Base-by-base conservation (phyloP, 2,797 vertebrate genomes). In the Eospalax fontanierii region DNA sequence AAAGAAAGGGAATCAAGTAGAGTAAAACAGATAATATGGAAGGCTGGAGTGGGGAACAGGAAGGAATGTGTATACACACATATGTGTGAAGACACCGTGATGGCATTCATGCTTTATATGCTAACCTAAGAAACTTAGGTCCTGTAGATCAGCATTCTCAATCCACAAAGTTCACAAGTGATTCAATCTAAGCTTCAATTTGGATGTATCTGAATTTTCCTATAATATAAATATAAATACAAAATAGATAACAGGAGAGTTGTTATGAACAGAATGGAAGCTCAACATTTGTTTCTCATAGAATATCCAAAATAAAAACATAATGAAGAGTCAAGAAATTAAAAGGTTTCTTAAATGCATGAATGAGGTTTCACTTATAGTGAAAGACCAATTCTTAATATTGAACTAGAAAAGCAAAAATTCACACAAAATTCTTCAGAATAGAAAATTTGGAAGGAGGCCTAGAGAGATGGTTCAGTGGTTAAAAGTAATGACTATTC, bases 351-450 rank as follows among this genome's bases (percentile, higher is more conserved):
- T 38, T 87, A 68, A 59, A 65, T 74, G 63, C 82, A 86, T 30
- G 18, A 46, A 33, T 74, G 54, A 75, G 33, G 12, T 9, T 33
- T 92, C 19, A 26, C 11, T 85, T 71, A 30, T 50, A 81, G 11
- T 26, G 85, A 65, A 91, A 57, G 18, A 57, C 28, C 3, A 75
- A 70, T 61, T 63, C 30, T 91, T 85, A 68, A 1, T 30, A 73
- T 85, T 90, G 70, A 65, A 74, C 15, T 54, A 10, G 40, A 86
- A 93, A 89, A 71, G 16, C 66, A 84, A 78, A 79, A 65, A 73
- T 35, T 86, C 30, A 35, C 2, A 65, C 73, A 24, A 86, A 61
- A 54, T 81, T 89, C 16, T 28, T 86, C 38, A 54, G 14, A 80
- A 71, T 93, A 40, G 21, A 71, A 80, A 54, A 66, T 54, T 54